Evolutionary conservation across 2,113 vertebrate species (phyloP), one percentile per base, ranked within the genome.

Genomic region (Apodemus sylvaticus): DNA sequence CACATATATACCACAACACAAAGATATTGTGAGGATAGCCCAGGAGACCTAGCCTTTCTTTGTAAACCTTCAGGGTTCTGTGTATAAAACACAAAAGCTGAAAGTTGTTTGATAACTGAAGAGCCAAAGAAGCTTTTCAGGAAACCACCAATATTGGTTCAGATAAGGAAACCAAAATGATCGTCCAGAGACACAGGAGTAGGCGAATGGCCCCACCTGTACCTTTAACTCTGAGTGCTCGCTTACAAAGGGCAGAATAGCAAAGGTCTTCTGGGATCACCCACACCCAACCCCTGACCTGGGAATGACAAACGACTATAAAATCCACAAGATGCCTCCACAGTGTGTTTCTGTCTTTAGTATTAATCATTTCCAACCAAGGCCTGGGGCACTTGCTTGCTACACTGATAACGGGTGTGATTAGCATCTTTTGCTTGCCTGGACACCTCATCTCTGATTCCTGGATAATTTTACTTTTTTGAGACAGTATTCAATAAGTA

Each of bases 91-190:
- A 74, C 11, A 90, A 86, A 92, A 87, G 45, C 17, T 20, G 81
- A 70, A 96, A 93, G n/a, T 86, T 66, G 78, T 19, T 22, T 22
- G 3, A 45, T 34, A 26, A 82, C 36, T 82, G 16, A 88, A 89
- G 29, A 42, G 31, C 5, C 58, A 31, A 36, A 88, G 78, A 93
- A 31, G 86, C 29, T 70, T 73, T 90, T 90, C 1, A n/a, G 39
- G 39, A 26, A 26, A 60, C 39, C 78, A 45, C n/a, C 73, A 31
- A 81, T 24, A 62, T 39, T 8, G 9, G 31, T 55, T 87, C 48
- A 86, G 9, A 20, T 36, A 70, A 74, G 39, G n/a, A 82, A 34
- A 93, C 11, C 34, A 62, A 94, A 96, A 55, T 78, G 70, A 94
- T 93, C 7, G 3, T 9, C 22, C 51, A 20, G 62, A 96, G 70